phyloP scores from a whole-genome alignment of 1,140 invertebrate genomes.

The Megalonaias nervosa region DNA sequence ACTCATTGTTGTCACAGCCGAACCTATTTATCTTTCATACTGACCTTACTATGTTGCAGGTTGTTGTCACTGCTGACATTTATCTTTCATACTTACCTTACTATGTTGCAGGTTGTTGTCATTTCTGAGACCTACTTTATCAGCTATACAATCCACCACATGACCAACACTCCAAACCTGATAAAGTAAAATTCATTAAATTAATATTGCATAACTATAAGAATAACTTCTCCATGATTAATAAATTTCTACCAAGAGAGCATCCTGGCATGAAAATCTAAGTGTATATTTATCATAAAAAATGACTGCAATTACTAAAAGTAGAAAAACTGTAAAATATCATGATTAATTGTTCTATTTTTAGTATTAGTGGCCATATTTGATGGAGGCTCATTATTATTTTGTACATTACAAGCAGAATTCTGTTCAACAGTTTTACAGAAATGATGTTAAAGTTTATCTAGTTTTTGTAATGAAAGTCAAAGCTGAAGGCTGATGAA shows the following conservation, averaged over 20 bases:
- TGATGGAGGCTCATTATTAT: too few species aligned
- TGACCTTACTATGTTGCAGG: slow-evolving; percentile 1
- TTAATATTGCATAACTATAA: neutral
- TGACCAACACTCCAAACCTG: slow-evolving; percentile 58
- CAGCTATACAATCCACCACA: slow-evolving; percentile 49
- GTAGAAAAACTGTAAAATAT: neutral
- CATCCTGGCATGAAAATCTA: too few species aligned
- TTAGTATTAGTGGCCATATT: too few species aligned
- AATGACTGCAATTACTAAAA: too few species aligned
- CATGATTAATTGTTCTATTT: too few species aligned
- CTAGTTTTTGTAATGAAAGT: too few species aligned
- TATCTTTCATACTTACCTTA: neutral
- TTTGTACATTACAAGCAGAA: too few species aligned
- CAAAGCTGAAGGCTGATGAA: neutral
- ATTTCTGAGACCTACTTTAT: slow-evolving; percentile 39
- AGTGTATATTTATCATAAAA: too few species aligned
- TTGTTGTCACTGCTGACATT: neutral
- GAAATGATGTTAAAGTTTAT: neutral
- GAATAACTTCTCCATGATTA: neutral
- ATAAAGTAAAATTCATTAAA: slow-evolving; percentile 1
- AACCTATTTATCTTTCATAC: neutral
- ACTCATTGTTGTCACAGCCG: neutral
- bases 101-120: slow-evolving; percentile 49
- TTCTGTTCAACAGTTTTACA: too few species aligned
- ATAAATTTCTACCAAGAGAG: neutral